These are phyloP conservation scores for Plebejus anna DNA, from an alignment of 2,888 invertebrate genomes.

Conservation along the genomic window DNA sequence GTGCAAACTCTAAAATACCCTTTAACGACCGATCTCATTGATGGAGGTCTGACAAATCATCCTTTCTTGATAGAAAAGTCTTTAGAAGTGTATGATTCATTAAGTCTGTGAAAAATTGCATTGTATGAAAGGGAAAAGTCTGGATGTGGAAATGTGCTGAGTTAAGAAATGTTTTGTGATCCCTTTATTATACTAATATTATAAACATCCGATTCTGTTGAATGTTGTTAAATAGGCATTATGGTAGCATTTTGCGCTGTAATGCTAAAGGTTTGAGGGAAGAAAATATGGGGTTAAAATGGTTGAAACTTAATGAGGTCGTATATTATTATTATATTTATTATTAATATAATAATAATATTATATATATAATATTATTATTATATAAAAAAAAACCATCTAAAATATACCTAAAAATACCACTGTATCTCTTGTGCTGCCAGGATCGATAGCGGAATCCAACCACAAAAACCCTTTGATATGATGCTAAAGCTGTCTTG, in stretches of 20 bases:
- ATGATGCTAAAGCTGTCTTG: too few species aligned
- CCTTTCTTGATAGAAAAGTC: constrained; percentile 28
- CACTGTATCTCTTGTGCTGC: too few species aligned
- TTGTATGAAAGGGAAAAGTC: constrained; percentile 26
- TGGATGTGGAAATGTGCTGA: constrained; percentile 28
- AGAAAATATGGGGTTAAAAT: not conserved
- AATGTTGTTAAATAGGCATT: constrained; percentile 1
- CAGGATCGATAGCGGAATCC: too few species aligned
- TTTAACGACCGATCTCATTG: constrained; percentile 28
- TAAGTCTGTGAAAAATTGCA: constrained; percentile 27
- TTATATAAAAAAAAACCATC: too few species aligned
- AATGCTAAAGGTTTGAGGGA: not conserved
- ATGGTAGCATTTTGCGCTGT: not conserved
- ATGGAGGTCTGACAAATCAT: constrained; percentile 30
- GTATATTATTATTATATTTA: too few species aligned
- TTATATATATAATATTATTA: too few species aligned
- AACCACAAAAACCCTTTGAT: too few species aligned
- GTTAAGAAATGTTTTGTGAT: constrained; percentile 26
- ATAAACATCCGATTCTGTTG: constrained; percentile 3
- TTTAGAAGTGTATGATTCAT: constrained; percentile 28
- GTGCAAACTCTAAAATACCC: constrained; percentile 25
- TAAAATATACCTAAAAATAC: too few species aligned
- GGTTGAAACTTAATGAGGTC: not conserved
- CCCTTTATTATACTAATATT: constrained; percentile 11
- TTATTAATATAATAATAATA: too few species aligned